These are phyloP conservation scores for Notolepis coatsorum DNA, from an alignment of 2,797 vertebrate species.

Conservation along the genomic window DNA sequence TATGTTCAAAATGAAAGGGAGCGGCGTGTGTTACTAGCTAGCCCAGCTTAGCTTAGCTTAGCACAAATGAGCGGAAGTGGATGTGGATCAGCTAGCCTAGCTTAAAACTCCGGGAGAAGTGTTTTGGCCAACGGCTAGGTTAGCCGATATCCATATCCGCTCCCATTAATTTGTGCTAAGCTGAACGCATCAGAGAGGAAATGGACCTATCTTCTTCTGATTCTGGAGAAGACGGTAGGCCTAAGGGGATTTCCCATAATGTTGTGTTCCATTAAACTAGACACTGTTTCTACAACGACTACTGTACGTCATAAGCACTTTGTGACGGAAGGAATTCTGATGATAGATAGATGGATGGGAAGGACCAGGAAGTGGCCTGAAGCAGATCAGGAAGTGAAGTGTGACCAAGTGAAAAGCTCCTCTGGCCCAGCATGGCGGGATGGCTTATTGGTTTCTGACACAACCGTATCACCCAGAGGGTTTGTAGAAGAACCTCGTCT, in stretches of 20 bases:
- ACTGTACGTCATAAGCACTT: too few relatives aligned
- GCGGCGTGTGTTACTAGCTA: conserved; percentile 3
- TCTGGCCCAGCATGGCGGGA: conserved; percentile 34
- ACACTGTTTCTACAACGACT: too few relatives aligned
- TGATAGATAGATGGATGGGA: conserved; percentile 1
- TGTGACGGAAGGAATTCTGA: not conserved
- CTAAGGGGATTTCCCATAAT: too few relatives aligned
- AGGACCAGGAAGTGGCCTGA: conserved; percentile 1
- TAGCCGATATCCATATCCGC: too few relatives aligned
- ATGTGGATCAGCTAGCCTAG: not conserved
- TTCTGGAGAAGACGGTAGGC: too few relatives aligned
- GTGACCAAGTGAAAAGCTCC: conserved; percentile 35
- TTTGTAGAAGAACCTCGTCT: conserved; percentile 62
- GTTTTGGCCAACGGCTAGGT: too few relatives aligned
- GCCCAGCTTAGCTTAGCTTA: not conserved
- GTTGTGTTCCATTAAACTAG: too few relatives aligned
- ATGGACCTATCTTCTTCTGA: too few relatives aligned
- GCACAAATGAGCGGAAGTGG: conserved; percentile 17
- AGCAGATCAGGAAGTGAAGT: conserved; percentile 24
- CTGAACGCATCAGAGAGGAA: too few relatives aligned
- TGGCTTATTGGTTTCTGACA: conserved; percentile 51
- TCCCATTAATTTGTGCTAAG: too few relatives aligned
- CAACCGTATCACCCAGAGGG: conserved; percentile 48
- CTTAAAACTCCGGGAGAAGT: not conserved
- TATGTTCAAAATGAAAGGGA: conserved; percentile 33